A percentile compares a stretch with the other conserved stretches of the same genome.
Conservation (phyloP, 2,113 vertebrate species). For the Brevimyrus niger region DNA sequence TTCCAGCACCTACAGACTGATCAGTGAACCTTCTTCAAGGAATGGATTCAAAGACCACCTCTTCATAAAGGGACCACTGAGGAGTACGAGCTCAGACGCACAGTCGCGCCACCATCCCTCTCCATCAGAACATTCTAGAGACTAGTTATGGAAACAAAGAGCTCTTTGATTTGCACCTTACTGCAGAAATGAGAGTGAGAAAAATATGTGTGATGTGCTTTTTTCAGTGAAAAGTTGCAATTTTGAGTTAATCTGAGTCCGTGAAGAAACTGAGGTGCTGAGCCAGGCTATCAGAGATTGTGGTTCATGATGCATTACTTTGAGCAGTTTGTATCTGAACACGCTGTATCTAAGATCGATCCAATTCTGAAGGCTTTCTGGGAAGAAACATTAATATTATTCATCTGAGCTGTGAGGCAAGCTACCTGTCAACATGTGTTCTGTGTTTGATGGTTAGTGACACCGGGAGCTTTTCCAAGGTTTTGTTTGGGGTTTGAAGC, state of each 20-base stretch:
- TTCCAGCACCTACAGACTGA: background rate
- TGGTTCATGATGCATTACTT: conserved; percentile 26
- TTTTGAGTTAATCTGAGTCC: conserved; percentile 42
- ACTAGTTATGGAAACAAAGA: background rate
- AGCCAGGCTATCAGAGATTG: conserved; percentile 35
- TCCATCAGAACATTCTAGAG: background rate
- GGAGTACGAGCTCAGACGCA: background rate
- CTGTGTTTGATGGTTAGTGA: background rate
- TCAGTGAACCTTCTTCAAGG: background rate
- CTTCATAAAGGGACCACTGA: background rate
- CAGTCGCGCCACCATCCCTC: background rate
- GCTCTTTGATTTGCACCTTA: background rate
- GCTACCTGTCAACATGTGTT: background rate
- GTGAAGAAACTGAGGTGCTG: conserved; percentile 39
- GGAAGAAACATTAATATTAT: conserved; percentile 21
- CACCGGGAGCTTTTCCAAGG: background rate
- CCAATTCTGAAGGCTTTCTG: conserved; percentile 26
- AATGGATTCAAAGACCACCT: background rate
- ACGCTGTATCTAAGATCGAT: conserved; percentile 26
- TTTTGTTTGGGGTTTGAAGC: background rate
- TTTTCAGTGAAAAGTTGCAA: conserved; percentile 50
- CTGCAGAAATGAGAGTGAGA: background rate
- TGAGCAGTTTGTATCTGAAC: conserved; percentile 29
- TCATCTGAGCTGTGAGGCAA: background rate
- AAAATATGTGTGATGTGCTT: conserved; percentile 20